These are phyloP conservation scores for Cinclus cinclus DNA, from an alignment of 2,113 vertebrate genomes.

Conservation along the genomic window DNA sequence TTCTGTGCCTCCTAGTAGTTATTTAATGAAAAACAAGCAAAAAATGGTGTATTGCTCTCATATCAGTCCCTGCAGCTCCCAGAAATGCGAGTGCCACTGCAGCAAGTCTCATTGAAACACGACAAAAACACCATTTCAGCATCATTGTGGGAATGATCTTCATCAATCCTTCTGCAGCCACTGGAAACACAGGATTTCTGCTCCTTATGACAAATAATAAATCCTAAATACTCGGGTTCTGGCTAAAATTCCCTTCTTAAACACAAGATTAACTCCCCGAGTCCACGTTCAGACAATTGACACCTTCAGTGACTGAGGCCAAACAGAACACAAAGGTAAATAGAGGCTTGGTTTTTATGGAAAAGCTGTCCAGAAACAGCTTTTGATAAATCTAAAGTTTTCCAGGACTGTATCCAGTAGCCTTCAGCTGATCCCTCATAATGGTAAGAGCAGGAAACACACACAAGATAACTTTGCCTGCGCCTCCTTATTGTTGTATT, in stretches of 20 bases:
- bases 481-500: neutral
- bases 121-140: neutral
- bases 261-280: rapidly evolving
- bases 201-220: neutral
- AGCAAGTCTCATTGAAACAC: neutral
- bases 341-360: neutral
- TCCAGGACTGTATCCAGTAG: rapidly evolving
- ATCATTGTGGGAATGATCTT: neutral
- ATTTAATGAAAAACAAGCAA: neutral
- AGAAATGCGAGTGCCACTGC: neutral
- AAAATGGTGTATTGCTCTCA: neutral
- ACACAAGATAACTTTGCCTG: neutral
- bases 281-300: neutral
- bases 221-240: neutral
- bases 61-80: neutral
- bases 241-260: neutral
- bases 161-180: neutral
- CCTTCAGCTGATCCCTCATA: neutral
- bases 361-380: neutral
- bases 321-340: neutral
- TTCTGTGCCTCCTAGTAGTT: neutral
- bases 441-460: neutral
- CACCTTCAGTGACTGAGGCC: neutral
- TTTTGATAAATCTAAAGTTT: neutral
- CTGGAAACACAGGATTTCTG: neutral